A percentile compares a stretch with the other conserved stretches of the same genome.
These are phyloP conservation scores for Rhinolophus ferrumequinum DNA, from an alignment of 2,113 vertebrate species.

Conservation along the genomic window DNA sequence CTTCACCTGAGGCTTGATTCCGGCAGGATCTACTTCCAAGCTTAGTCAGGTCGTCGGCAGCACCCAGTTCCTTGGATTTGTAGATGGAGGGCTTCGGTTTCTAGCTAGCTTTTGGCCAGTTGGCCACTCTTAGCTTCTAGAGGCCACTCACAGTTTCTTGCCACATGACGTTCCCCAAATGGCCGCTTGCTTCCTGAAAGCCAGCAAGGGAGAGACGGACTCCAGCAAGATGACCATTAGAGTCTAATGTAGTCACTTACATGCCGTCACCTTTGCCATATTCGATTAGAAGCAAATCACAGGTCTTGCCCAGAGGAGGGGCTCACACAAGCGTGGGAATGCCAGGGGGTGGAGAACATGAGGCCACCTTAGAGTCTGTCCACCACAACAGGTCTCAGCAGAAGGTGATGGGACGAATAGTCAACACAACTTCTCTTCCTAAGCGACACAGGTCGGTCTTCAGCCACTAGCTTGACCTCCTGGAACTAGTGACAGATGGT, in stretches of 20 bases:
- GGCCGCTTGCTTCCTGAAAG: not conserved
- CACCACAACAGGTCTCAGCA: not conserved
- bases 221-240: not conserved
- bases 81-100: not conserved
- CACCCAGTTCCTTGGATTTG: not conserved
- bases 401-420: not conserved
- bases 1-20: not conserved
- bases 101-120: not conserved
- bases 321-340: not conserved
- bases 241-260: not conserved
- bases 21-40: not conserved
- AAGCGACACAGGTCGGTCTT: not conserved
- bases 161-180: not conserved
- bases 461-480: no score
- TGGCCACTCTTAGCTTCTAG: not conserved
- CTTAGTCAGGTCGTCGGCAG: not conserved
- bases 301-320: not conserved
- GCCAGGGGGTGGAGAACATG: not conserved
- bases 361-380: not conserved
- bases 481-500: not conserved
- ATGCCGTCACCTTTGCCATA: not conserved
- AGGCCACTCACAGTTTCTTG: not conserved
- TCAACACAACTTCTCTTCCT: not conserved
- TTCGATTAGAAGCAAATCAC: not conserved
- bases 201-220: not conserved